These are phyloP conservation scores for Tipula unca DNA, from an alignment of 2,888 invertebrate genomes.

Conservation along the genomic window DNA sequence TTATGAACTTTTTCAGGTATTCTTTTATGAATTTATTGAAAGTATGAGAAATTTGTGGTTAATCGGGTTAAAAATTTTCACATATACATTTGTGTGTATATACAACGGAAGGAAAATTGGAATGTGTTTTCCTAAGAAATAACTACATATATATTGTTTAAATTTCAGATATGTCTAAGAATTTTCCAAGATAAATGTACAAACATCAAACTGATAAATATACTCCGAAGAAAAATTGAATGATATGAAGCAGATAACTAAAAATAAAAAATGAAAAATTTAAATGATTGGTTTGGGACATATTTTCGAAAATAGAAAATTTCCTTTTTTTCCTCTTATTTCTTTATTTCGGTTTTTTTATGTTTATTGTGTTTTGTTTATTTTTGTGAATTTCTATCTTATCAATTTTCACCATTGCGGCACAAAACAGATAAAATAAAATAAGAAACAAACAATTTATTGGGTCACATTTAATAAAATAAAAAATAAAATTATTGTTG, in stretches of 20 bases:
- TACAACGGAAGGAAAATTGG: not conserved
- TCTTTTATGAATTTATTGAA: no score
- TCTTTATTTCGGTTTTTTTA: not conserved
- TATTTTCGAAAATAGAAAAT: not conserved
- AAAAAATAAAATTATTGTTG: not conserved
- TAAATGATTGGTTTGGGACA: not conserved
- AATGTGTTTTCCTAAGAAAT: no score
- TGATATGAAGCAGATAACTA: not conserved
- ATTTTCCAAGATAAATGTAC: not conserved
- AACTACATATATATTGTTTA: no score
- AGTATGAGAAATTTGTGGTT: not conserved
- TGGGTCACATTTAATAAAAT: not conserved
- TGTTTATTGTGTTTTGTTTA: not conserved
- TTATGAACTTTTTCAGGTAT: no score
- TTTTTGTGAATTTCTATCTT: not conserved
- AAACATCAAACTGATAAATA: constrained; percentile 3
- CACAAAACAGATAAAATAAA: not conserved
- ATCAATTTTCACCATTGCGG: not conserved
- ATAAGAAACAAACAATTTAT: not conserved
- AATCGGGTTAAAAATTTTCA: not conserved
- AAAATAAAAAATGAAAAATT: not conserved
- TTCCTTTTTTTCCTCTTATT: not conserved
- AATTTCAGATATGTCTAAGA: not conserved
- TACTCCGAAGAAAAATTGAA: not conserved
- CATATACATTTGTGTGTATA: not conserved